Evolutionary conservation across 2,888 invertebrate species (phyloP), one percentile per base, ranked within the genome.

Genomic region (Lissonota sp.): DNA sequence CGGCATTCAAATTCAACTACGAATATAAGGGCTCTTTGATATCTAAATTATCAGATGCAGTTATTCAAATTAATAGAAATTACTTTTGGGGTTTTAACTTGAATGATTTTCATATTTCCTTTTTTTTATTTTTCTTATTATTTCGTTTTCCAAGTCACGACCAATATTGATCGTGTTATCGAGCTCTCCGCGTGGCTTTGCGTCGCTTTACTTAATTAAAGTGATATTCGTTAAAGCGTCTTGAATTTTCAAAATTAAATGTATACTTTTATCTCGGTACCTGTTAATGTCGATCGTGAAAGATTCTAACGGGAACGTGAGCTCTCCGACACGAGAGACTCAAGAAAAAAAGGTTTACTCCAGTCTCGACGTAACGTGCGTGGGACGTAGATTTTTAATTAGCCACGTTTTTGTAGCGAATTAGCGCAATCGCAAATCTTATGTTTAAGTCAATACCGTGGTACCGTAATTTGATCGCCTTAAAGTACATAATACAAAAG

Each of bases 401-500:
- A 46, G 74, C n/a, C 86, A 86, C 84, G 85, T 86, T 83, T 84
- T 80, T 79, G 66, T 84, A 79, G 84, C 87, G 77, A n/a, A 63
- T 70, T 88, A 89, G 89, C 88, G 90, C 89, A 90, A 89, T 90
- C 83, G 84, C 84, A 84, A 87, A 85, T 88, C 89, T 85, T 85
- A 84, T 85, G 86, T 90, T 86, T 87, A 91, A 92, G 92, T 92
- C 92, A 92, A 92, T 92, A 91, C 89, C 86, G 81, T 89, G 88
- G 87, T 84, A 87, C 83, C 85, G 84, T 79, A 83, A 88, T 87
- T 86, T 83, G 84, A 86, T 83, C 83, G 86, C 87, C 86, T 85
- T 85, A 71, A 60, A 82, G 71, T n/a, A n/a, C n/a, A n/a, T n/a
- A n/a, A n/a, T n/a, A n/a, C n/a, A n/a, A n/a, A n/a, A n/a, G n/a